Evolutionary conservation across 2,797 vertebrate species (phyloP).

Genomic region (Neosilurus hyrtlii): DNA sequence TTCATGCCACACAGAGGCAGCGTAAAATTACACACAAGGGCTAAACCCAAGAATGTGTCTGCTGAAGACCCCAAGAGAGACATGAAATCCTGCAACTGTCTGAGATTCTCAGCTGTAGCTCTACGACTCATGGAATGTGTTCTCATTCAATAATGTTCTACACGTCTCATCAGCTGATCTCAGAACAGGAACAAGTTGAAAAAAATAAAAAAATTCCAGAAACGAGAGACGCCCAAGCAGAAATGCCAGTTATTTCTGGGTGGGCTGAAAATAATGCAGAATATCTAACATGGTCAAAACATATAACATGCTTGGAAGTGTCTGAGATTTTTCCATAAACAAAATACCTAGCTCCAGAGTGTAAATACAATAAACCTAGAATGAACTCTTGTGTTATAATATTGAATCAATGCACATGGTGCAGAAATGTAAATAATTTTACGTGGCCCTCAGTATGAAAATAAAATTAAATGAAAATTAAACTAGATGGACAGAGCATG

Average conservation of each 20-base stretch:
- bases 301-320: conserved; percentile 28
- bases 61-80: not conserved
- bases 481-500: conserved; percentile 5
- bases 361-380: conserved; percentile 18
- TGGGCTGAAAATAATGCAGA: conserved; percentile 11
- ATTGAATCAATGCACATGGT: conserved; percentile 24
- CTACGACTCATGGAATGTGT: conserved; percentile 35
- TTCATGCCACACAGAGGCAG: conserved; percentile 32
- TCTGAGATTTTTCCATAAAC: conserved; percentile 44
- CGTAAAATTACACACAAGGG: conserved; percentile 35
- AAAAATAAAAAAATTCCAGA: not conserved
- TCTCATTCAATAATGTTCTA: conserved; percentile 25
- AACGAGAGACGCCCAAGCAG: conserved; percentile 18
- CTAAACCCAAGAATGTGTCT: conserved; percentile 28
- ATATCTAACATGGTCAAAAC: conserved; percentile 25
- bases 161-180: conserved; percentile 30
- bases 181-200: not conserved
- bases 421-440: conserved; percentile 49
- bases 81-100: conserved; percentile 24
- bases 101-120: conserved; percentile 42
- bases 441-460: conserved; percentile 30
- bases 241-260: conserved; percentile 34
- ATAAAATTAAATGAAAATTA: conserved; percentile 24
- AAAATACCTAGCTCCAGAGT: conserved; percentile 14
- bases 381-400: conserved; percentile 16